Evolutionary conservation across 2,113 vertebrate genomes (phyloP).

Genomic region (Macrotus californicus): DNA sequence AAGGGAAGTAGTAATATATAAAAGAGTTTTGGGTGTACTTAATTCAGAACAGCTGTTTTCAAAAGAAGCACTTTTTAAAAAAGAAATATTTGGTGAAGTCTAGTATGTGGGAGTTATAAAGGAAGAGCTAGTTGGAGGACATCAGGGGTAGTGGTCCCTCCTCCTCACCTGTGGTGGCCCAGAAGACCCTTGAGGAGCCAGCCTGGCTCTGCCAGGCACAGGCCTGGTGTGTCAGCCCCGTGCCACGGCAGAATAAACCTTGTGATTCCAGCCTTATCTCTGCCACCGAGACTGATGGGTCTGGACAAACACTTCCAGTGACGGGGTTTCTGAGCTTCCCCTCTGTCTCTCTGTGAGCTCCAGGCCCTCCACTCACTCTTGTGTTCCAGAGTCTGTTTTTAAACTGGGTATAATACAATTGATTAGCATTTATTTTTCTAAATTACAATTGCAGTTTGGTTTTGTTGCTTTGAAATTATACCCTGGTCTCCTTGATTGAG

Average conservation of each 20-base stretch:
- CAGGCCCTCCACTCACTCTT: not conserved
- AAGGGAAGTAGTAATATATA: not conserved
- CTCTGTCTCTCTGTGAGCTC: not conserved
- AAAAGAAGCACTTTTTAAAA: not conserved
- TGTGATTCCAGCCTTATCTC: not conserved
- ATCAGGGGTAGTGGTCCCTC: not conserved
- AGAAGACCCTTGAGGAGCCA: not conserved
- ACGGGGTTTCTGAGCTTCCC: too few species aligned
- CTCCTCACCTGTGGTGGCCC: not conserved
- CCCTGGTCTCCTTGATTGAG: slow-evolving; percentile 37
- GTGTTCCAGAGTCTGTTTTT: not conserved
- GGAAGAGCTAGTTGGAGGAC: not conserved
- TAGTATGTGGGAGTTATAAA: not conserved
- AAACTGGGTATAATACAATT: slow-evolving; percentile 18
- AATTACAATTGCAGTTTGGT: slow-evolving; percentile 45
- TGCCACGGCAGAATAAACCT: fast-evolving
- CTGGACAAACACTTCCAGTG: fast-evolving
- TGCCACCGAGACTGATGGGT: not conserved
- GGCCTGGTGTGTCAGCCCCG: too few species aligned
- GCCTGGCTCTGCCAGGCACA: not conserved
- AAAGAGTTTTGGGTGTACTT: not conserved
- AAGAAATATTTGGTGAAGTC: not conserved
- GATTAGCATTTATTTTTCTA: slow-evolving; percentile 51
- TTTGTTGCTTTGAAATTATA: slow-evolving; percentile 53
- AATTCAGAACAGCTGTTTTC: not conserved